Base-by-base conservation (phyloP, 1,140 invertebrate species). In the Drosophila bifasciata region DNA sequence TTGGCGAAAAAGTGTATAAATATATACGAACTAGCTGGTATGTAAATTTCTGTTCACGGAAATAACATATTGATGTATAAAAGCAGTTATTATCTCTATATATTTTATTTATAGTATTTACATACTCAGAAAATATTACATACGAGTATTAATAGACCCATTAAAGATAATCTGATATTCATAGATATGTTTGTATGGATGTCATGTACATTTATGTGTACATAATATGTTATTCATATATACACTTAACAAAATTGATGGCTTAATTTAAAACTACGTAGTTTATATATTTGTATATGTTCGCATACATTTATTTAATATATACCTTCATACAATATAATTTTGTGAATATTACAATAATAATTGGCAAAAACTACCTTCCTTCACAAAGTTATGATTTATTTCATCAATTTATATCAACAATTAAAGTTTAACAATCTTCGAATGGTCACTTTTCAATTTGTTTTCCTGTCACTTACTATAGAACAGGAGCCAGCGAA, bases 81-180 rank as follows among this genome's bases (percentile, higher is more conserved):
- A 16, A 9, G 15, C 19, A 55, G 17, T 25, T 16, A 19, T 25
- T 43, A 41, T 41, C 11, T 36, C n/a, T 32, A 36, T 32, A 32
- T 5, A 11, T n/a, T n/a, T n/a, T n/a, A n/a, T n/a, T n/a, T 36
- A 36, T 32, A 53, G 11, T 50, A 15, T 50, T 7, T 50, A 50
- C 23, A 25, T 23, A 11, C 8, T 32, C 8, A 11, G 25, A 50
- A 15, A 13, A 3, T 36, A 36, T 5, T n/a, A n/a, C n/a, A n/a
- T n/a, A n/a, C n/a, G n/a, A n/a, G n/a, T 13, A 36, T 13, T 36
- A 36, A 36, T 21, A 16, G n/a, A 16, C 23, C 15, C 48, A 23
- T 19, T 32, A 15, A n/a, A 9, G 8, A 50, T 36, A 5, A 13
- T 36, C 32, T 36, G 32, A 36, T 36, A 36, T 36, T 25, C 23